These are phyloP conservation scores for Drosophila pandora DNA, from an alignment of 1,140 invertebrate genomes.

Conservation along the genomic window DNA sequence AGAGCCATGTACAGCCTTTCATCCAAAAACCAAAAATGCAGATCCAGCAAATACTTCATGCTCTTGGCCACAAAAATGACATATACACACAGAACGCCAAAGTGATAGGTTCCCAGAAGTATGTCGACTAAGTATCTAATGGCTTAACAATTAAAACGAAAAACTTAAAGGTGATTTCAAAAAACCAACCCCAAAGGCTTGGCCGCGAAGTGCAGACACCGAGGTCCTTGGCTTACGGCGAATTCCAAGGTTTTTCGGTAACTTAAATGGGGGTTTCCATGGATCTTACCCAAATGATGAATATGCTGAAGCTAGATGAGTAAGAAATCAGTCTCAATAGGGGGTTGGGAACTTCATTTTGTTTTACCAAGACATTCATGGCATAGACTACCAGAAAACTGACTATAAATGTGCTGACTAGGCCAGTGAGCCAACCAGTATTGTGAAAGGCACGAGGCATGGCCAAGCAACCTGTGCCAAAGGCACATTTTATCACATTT, in stretches of 20 bases:
- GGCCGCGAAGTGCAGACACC: conserved; percentile 14
- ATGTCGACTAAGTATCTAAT: conserved; percentile 47
- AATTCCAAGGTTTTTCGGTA: conserved; percentile 55
- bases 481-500: conserved; percentile 51
- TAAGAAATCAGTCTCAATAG: neutral
- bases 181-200: conserved; percentile 42
- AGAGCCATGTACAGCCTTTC: conserved; percentile 56
- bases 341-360: too few species aligned
- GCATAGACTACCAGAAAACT: conserved; percentile 41
- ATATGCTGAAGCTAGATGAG: conserved; percentile 38
- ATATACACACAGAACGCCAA: conserved; percentile 61
- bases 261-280: conserved; percentile 12
- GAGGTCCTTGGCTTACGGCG: conserved; percentile 41
- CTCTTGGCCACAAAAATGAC: conserved; percentile 57
- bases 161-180: neutral
- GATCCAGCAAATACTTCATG: conserved; percentile 47
- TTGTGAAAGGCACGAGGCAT: conserved; percentile 48
- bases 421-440: conserved; percentile 51
- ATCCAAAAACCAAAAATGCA: conserved; percentile 43
- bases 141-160: neutral
- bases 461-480: conserved; percentile 65
- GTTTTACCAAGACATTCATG: conserved; percentile 55
- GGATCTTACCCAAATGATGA: conserved; percentile 1
- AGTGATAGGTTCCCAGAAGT: conserved; percentile 46
- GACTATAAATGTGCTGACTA: conserved; percentile 42